Base-by-base conservation (phyloP, 1,140 invertebrate species). In the Mamestra configurata region DNA sequence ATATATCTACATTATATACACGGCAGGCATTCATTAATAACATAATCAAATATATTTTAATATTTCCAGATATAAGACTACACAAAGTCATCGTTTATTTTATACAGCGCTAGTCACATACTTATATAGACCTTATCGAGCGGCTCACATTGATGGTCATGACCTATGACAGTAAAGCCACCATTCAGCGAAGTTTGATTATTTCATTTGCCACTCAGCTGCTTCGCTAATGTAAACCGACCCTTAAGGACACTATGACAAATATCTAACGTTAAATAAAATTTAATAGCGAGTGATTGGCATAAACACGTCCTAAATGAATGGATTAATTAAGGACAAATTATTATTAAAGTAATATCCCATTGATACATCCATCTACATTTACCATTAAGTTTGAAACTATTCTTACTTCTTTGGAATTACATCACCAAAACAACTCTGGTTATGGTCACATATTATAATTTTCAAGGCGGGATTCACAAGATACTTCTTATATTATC, bases 351-450 rank as follows among this genome's bases (percentile, higher is more conserved):
- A 73, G 79, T 80, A 80, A 85, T 83, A 70, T 86, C 79, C 80
- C 68, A 85, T 83, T 73, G 81, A 87, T 86, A 88, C 80, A 85
- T 86, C 82, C 79, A 86, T 88, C 84, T 91, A 91, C 86, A 92
- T 85, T 89, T 89, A 90, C 82, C 82, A 88, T 86, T 87, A 87
- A 90, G 83, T 88, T 90, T 89, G 89, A 91, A 91, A 94, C 89
- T 94, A 93, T 90, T 89, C 87, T 92, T 93, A 93, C 90, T 80
- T 95, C 93, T 95, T 95, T 94, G 93, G 93, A 94, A 94, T 92
- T 89, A 91, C 91, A 94, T 94, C 93, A 94, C 93, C 93, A 92
- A 93, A 93, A 94, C 88, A 89, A 86, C 89, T 89, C 88, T 86
- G 86, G 91, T 93, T 94, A 94, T 94, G 93, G 93, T 92, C 92